Evolutionary conservation across 2,113 vertebrate genomes (phyloP), one percentile per base, ranked within the genome.

Genomic region (Bos javanicus): DNA sequence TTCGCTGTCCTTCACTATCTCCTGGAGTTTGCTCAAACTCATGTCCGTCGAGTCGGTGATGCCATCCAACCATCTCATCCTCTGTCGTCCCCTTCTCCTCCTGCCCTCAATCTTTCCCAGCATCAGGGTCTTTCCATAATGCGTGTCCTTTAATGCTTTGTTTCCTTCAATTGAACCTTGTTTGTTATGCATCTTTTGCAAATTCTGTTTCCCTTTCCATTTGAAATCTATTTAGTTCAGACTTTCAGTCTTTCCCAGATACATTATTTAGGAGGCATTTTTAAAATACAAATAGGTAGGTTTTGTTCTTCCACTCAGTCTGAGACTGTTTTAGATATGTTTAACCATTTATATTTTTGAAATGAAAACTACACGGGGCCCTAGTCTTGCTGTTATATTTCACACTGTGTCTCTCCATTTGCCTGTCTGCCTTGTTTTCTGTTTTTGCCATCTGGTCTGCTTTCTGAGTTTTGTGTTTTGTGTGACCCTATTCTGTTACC

Each of bases 341-440:
- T 46, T 10, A 26, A 3, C n/a, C 25, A 2, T 28, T 48, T 7
- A 5, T 5, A 1, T 6, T 8, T 62, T n/a, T 57, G 56, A 92
- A 54, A 28, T 0, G 21, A 30, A 3, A 23, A 13, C 11, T 3
- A 0, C 16, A 3, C 81, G 2, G 25, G 14, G 12, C 2, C 30
- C 19, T 0, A 2, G 25, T 21, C 15, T 12, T 2, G n/a, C 9
- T 23, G 28, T 14, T 56, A 13, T 1, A 0, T 4, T n/a, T 54
- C 52, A 23, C 1, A 3, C 0, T 1, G 2, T 0, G 4, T 3
- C 54, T 16, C 62, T 30, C 0, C 2, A 13, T 19, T 50, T 25
- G 6, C 33, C 8, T 5, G 15, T 2, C 7, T 48, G 17, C 6
- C 43, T 54, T 19, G 16, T 50, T 11, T 36, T 9, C 13, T 12